These are phyloP conservation scores for Elachura formosa DNA, from an alignment of 2,113 vertebrate species.

Conservation along the genomic window DNA sequence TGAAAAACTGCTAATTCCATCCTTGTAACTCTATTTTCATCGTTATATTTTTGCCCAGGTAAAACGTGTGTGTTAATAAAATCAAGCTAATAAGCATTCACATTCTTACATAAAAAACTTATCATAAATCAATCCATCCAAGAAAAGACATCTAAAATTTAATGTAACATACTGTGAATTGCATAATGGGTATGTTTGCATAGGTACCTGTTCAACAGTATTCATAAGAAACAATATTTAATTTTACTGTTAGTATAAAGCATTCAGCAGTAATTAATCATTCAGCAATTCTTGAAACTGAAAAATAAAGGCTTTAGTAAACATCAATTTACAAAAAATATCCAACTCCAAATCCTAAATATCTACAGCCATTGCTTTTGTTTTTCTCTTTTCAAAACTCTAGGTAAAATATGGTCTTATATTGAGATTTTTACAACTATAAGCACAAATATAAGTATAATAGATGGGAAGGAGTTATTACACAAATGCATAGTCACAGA, in stretches of 20 bases:
- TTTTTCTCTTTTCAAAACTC: background rate
- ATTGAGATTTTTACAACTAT: background rate
- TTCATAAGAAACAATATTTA: background rate
- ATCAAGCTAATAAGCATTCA: background rate
- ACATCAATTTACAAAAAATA: rapidly evolving
- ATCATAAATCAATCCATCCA: background rate
- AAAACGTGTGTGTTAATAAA: background rate
- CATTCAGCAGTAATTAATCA: background rate
- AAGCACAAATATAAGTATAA: background rate
- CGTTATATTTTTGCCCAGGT: background rate
- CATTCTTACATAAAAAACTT: background rate
- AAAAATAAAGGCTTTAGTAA: background rate
- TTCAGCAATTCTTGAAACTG: background rate
- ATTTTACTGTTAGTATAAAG: background rate
- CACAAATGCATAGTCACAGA: background rate
- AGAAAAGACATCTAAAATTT: background rate
- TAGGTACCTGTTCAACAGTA: background rate
- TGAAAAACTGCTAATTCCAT: background rate
- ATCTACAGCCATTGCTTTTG: background rate
- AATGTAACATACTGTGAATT: background rate
- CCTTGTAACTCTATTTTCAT: background rate
- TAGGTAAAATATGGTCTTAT: background rate
- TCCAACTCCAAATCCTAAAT: rapidly evolving
- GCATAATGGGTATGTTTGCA: background rate
- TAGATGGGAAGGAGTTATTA: background rate